Base-by-base conservation (phyloP, 2,797 vertebrate species). In the Sebastes glaucus region DNA sequence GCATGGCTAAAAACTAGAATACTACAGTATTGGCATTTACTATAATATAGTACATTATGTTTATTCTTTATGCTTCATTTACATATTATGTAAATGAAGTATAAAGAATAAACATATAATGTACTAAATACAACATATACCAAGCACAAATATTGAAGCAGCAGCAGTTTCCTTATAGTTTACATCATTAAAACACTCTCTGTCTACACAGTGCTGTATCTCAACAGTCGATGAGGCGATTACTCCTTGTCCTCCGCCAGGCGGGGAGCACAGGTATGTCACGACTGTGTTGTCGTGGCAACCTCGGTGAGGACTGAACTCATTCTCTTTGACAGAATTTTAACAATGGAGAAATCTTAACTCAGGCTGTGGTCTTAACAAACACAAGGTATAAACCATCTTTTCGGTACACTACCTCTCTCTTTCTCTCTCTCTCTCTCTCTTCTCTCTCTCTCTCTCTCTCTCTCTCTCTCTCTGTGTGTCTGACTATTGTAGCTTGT, bases 231-330 rank as follows among this genome's bases (percentile, higher is more conserved):
- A 57, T 42, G 32, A 76, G 49, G 55, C 42, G 3, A 80, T 66
- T 33, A 64, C 42, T 77, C 59, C 57, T 78, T 59, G 63, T 87
- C 38, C 35, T 77, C 68, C 55, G 33, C 65, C 63, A 81, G 75
- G 49, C 72, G 61, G 49, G 25, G 53, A 83, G 79, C 75, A 59
- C 84, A 87, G 85, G 85, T 87, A 90, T 90, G 85, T 86, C 85
- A 88, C 77, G 63, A 90, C 87, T 80, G 60, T 59, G 91, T 93
- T 94, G 93, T 93, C 88, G 49, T 91, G 91, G 89, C 89, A 92
- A 93, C 92, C 73, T 69, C 33, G 71, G 49, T 7, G 28, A 79
- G 78, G 59, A 66, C 71, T 78, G 57, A 78, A 86, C 69, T 84
- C 59, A 5, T 60, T 77, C 52, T 66, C 46, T 82, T 78, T 83